Base-by-base conservation (phyloP, 2,797 vertebrate genomes). In the Labeo calbasu region DNA sequence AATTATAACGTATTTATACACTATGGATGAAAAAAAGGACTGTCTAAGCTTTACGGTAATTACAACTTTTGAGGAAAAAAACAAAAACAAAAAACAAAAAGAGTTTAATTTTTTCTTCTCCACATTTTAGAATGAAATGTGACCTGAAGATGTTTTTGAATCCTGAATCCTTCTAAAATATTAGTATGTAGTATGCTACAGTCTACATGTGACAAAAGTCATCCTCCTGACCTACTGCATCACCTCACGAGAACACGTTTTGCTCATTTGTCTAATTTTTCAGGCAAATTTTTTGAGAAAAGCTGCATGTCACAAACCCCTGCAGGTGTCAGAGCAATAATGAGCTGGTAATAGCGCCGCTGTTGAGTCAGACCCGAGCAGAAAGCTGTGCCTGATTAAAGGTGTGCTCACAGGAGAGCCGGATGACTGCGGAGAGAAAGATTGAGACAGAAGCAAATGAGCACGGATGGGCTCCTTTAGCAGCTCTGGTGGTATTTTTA, bases 401-500 rank as follows among this genome's bases (percentile, higher is more conserved):
- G 76, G 85, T 85, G 84, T 71, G 84, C 28, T 69, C 82, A 40
- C 50, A 76, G 82, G 55, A 81, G 66, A 78, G 59, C 40, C 32
- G 69, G 48, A 43, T 48, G 68, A 85, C 23, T 13, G 46, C 32
- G 36, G 53, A 77, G 61, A 55, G 36, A 46, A 7, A 15, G 68
- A 77, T 77, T 82, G 77, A 71, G 51, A 85, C 57, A 76, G 77
- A 88, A 88, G 85, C 83, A 61, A 79, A 86, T 81, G 82, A 70
- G 25, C 72, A 61, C 5, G 81, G 88, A 80, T 23, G 57, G 80
- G 86, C 88, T 86, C 46, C 72, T 86, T 85, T 84, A 91, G 88
- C 90, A 89, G 87, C 92, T 93, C 91, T 91, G 91, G 87, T 93
- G 92, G 93, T 93, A 94, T 95, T 94, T 94, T 92, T 90, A 92